Conservation (phyloP, 2,113 vertebrate genomes). For the Seriola rivoliana region DNA sequence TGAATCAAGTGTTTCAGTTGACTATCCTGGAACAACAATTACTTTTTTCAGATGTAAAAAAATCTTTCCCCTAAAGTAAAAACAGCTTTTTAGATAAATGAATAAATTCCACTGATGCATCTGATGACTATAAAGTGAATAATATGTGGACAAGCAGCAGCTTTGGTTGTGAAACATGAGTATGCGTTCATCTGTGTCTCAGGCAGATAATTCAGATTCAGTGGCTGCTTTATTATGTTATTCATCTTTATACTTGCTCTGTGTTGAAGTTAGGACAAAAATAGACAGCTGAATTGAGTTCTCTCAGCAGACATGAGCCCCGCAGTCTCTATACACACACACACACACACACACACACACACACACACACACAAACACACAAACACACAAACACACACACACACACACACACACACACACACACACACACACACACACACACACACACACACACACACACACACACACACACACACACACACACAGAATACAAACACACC, state of each 20-base stretch:
- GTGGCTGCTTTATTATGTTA: not conserved
- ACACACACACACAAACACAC: slow-evolving; percentile 27
- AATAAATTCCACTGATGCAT: not conserved
- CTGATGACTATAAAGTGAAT: not conserved
- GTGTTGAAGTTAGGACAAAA: slow-evolving; percentile 42
- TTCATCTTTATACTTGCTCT: slow-evolving; percentile 20
- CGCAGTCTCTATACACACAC: slow-evolving; percentile 8
- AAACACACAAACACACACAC: slow-evolving; percentile 31
- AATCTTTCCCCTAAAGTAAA: not conserved
- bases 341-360: slow-evolving; percentile 33
- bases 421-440: slow-evolving; percentile 37
- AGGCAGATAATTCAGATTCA: slow-evolving; percentile 19
- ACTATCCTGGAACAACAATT: no score
- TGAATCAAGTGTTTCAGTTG: no score
- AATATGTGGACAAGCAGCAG: not conserved
- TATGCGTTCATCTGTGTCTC: slow-evolving; percentile 14
- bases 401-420: slow-evolving; percentile 24
- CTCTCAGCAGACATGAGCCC: slow-evolving; percentile 30
- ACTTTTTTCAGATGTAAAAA: not conserved
- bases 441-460: slow-evolving; percentile 17
- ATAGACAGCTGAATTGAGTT: slow-evolving; percentile 41
- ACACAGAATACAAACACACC: slow-evolving; percentile 39
- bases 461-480: slow-evolving; percentile 32
- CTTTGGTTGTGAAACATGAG: not conserved
- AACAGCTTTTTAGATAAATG: not conserved